phyloP scores from a whole-genome alignment of 2,113 vertebrate genomes.

The Hymenochirus boettgeri region DNA sequence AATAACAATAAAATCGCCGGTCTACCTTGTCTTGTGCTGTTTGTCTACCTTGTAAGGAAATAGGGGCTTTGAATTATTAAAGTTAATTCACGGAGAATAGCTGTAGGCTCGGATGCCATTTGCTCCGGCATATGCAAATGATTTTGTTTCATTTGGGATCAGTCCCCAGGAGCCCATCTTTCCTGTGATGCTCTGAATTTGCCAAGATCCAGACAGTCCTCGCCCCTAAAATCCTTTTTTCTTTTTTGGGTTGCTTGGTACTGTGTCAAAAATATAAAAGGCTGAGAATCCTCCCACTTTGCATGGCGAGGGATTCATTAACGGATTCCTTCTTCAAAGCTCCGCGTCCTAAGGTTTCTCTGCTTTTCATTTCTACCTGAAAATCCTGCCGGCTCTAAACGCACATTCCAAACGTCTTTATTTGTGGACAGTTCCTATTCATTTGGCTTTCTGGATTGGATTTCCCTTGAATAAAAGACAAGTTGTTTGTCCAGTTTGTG shows the following conservation, averaged over 20 bases:
- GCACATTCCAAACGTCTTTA: not conserved
- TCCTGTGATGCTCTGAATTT: conserved; percentile 69
- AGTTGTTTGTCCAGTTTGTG: not conserved
- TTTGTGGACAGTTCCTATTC: not conserved
- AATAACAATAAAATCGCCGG: not conserved
- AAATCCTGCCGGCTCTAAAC: not conserved
- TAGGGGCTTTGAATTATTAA: conserved; percentile 73
- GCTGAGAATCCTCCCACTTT: conserved; percentile 29
- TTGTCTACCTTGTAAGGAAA: conserved; percentile 54
- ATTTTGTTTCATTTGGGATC: conserved; percentile 80
- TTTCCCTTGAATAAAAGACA: not conserved
- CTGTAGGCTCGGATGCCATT: conserved; percentile 63
- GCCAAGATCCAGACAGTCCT: conserved; percentile 58
- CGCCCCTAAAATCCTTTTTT: conserved; percentile 22
- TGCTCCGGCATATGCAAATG: conserved; percentile 76
- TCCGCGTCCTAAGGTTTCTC: not conserved
- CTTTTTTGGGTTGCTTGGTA: conserved; percentile 32
- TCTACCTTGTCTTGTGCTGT: conserved; percentile 38
- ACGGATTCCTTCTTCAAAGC: conserved; percentile 14
- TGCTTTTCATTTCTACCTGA: not conserved
- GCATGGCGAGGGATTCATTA: conserved; percentile 36
- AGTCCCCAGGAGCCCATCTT: conserved; percentile 69
- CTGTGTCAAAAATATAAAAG: conserved; percentile 48
- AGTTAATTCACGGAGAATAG: conserved; percentile 65
- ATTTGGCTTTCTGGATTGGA: not conserved